A percentile compares a stretch with the other conserved stretches of the same genome.
Conservation (phyloP, 2,888 invertebrate genomes). For the Pachydiplax longipennis region DNA sequence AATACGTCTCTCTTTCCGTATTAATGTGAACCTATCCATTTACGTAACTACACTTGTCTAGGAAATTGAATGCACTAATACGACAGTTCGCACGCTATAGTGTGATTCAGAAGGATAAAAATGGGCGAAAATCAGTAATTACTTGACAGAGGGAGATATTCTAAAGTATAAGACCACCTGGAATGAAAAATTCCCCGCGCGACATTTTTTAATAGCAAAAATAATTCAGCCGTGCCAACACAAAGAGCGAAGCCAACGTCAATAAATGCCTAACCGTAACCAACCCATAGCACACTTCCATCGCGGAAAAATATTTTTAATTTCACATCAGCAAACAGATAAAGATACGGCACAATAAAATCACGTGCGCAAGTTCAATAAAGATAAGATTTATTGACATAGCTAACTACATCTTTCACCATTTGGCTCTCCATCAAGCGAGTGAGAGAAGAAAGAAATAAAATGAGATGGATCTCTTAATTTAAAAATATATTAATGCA, state of each 20-base stretch:
- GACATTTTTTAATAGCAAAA: conserved; percentile 11
- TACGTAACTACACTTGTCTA: not conserved
- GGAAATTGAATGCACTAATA: not conserved
- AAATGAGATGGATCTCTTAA: not conserved
- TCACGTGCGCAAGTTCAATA: conserved; percentile 42
- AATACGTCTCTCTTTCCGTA: too few species aligned
- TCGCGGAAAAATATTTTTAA: conserved; percentile 9
- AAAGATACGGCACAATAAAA: conserved; percentile 37
- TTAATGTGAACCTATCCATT: not conserved
- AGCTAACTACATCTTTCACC: conserved; percentile 10
- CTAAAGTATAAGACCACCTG: not conserved
- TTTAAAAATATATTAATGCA: not conserved
- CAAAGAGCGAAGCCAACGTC: not conserved
- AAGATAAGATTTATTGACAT: conserved; percentile 39
- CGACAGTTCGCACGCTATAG: not conserved
- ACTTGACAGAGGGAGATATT: not conserved
- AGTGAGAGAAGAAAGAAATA: not conserved
- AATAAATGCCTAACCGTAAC: not conserved
- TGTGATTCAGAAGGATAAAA: not conserved
- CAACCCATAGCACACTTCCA: not conserved
- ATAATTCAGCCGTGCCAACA: not conserved
- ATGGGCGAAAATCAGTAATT: not conserved
- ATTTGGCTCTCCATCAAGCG: conserved; percentile 22
- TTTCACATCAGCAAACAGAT: conserved; percentile 40
- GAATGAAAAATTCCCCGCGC: not conserved